phyloP scores from a whole-genome alignment of 2,888 invertebrate genomes.

The Eretmocerus hayati region DNA sequence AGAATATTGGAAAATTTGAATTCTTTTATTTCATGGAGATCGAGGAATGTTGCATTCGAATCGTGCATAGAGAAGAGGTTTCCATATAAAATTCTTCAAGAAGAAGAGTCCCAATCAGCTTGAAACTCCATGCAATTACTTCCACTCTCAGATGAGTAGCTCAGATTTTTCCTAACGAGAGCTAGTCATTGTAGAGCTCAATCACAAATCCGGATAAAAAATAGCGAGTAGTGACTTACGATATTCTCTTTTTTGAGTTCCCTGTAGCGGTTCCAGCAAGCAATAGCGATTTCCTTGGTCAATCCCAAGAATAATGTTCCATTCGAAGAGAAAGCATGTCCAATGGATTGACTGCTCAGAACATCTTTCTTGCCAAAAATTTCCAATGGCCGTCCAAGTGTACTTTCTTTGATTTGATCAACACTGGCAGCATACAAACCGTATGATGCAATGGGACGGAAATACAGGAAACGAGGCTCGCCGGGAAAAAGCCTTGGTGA shows the following conservation, averaged over 20 bases:
- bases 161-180: too few relatives aligned
- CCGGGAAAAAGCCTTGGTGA: constrained; percentile 44
- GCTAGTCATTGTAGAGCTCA: too few relatives aligned
- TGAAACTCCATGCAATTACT: too few relatives aligned
- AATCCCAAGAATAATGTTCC: constrained; percentile 42
- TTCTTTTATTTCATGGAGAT: too few relatives aligned
- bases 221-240: constrained; percentile 30
- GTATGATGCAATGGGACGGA: not conserved
- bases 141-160: too few relatives aligned
- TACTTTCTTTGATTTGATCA: constrained; percentile 11
- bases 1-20: too few relatives aligned
- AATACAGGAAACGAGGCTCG: not conserved
- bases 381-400: not conserved
- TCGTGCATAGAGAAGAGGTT: too few relatives aligned
- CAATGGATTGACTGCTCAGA: constrained; percentile 30
- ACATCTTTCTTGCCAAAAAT: constrained; percentile 14
- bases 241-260: constrained; percentile 29
- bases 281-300: constrained; percentile 37
- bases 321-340: constrained; percentile 36
- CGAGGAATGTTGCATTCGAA: too few relatives aligned
- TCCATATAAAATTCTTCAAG: too few relatives aligned
- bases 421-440: not conserved
- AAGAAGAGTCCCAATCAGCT: too few relatives aligned
- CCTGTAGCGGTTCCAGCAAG: constrained; percentile 39
- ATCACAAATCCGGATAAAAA: too few relatives aligned